Conservation (phyloP, 2,113 vertebrate genomes). For the Pipra filicauda region DNA sequence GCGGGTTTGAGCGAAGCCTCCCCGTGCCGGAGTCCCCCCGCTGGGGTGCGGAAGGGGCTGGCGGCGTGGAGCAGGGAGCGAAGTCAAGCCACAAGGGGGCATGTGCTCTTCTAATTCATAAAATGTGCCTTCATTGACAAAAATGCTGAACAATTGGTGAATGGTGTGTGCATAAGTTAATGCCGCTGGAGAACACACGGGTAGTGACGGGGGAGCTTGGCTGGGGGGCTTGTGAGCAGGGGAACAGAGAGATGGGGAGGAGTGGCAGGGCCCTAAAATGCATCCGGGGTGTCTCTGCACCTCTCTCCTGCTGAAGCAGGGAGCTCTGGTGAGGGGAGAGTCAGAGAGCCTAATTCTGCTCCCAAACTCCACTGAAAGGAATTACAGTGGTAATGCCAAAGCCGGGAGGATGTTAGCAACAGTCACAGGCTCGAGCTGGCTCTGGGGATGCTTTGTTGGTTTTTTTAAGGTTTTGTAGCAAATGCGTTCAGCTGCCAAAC, state of each 20-base stretch:
- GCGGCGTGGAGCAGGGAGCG: not conserved
- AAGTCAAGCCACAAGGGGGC: slow-evolving; percentile 62
- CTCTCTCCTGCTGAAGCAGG: not conserved
- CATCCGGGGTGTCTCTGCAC: not conserved
- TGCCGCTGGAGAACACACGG: not conserved
- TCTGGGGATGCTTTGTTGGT: not conserved
- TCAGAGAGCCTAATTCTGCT: not conserved
- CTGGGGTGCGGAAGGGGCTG: not conserved
- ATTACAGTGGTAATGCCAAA: not conserved
- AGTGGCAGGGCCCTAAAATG: not conserved
- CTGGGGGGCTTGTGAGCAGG: not conserved
- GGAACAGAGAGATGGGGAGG: not conserved
- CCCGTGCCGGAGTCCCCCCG: not conserved
- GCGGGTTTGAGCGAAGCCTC: not conserved
- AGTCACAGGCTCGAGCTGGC: not conserved
- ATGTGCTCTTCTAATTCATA: slow-evolving; percentile 66
- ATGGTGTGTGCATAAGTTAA: slow-evolving; percentile 52
- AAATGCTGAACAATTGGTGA: slow-evolving; percentile 49
- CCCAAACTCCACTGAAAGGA: not conserved
- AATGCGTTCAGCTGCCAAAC: not conserved
- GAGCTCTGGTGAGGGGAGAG: not conserved
- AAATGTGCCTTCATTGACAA: slow-evolving; percentile 71
- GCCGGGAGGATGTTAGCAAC: not conserved
- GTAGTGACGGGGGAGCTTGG: not conserved
- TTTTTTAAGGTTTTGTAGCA: not conserved